Conservation (phyloP, 2,888 invertebrate genomes). For the Ectropis crepuscularia region DNA sequence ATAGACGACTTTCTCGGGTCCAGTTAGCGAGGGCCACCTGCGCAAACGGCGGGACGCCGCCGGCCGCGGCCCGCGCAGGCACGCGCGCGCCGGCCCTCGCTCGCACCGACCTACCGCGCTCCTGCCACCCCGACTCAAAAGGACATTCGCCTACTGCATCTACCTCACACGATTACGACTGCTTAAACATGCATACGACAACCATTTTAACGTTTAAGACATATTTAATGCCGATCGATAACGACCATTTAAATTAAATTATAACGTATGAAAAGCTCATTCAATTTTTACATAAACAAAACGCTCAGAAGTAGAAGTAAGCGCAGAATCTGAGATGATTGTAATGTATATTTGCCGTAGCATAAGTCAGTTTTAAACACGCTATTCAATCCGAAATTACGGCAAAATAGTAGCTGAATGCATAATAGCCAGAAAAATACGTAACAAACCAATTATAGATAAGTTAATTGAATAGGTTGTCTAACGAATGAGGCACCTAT, state of each 20-base stretch:
- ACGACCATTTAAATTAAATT: too few relatives aligned
- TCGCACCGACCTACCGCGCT: conserved; percentile 19
- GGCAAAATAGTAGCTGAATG: conserved; percentile 8
- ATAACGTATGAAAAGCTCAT: too few relatives aligned
- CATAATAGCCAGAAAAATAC: conserved; percentile 30
- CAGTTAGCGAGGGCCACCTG: conserved; percentile 71
- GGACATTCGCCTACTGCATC: conserved; percentile 4
- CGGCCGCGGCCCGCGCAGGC: conserved; percentile 47
- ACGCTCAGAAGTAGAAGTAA: too few relatives aligned
- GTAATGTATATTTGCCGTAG: not conserved
- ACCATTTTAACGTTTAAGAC: too few relatives aligned
- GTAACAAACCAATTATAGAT: conserved; percentile 45
- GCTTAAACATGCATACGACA: not conserved
- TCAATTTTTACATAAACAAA: too few relatives aligned
- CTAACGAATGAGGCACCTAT: conserved; percentile 60
- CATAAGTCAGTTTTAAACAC: not conserved
- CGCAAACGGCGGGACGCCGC: conserved; percentile 60
- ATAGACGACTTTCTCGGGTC: conserved; percentile 79
- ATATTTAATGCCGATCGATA: too few relatives aligned
- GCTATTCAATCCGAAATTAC: not conserved
- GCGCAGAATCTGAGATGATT: too few relatives aligned
- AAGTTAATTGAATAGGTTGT: conserved; percentile 52
- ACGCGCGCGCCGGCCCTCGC: conserved; percentile 36
- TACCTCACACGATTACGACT: not conserved
- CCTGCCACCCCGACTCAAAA: conserved; percentile 7